Base-by-base conservation (phyloP, 2,888 invertebrate species). In the Meganola albula region DNA sequence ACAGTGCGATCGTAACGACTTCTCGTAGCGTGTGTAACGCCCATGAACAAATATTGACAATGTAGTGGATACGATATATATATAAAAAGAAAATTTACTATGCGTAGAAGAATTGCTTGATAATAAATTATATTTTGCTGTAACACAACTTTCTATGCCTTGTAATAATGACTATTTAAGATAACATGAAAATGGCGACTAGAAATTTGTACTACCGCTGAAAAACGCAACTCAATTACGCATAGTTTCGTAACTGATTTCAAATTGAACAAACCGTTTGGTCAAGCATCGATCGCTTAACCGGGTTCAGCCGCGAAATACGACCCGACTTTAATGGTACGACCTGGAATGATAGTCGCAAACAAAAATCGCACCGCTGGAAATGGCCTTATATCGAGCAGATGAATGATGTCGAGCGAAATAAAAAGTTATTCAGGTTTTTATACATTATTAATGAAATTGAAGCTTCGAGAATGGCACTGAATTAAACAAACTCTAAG, bases 311-410 rank as follows among this genome's bases (percentile, higher is more conserved):
- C 53, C 69, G 62, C 68, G 58, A 59, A 53, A 55, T 38, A 53
- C 58, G 63, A 68, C 63, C 67, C 73, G 64, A 72, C 62, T 53
- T 58, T 68, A 70, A 64, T 67, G 72, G 64, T 62, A 66, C 69
- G 69, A 80, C 80, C 80, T 80, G 80, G 53, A 80, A 80, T 73
- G 72, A 78, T 70, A 79, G 73, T 66, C 68, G 77, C 74, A 74
- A 53, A 53, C 63, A 72, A 69, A 70, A 58, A 56, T 58, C 61
- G 62, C 59, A 58, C 51, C 54, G 53, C 44, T 58, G 49, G 23
- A 48, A 54, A 35, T 52, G 42, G 34, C 31, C 50, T 54, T 50
- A 55, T 34, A 44, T 39, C 45, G 47, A 50, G 34, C 40, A 36
- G 30, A 45, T 25, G 33, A 32, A 35, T 14, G 31, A 33, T 11